A percentile compares a stretch with the other conserved stretches of the same genome.
Evolutionary conservation across 2,797 vertebrate genomes (phyloP).

Genomic region (Valencia hispanica): DNA sequence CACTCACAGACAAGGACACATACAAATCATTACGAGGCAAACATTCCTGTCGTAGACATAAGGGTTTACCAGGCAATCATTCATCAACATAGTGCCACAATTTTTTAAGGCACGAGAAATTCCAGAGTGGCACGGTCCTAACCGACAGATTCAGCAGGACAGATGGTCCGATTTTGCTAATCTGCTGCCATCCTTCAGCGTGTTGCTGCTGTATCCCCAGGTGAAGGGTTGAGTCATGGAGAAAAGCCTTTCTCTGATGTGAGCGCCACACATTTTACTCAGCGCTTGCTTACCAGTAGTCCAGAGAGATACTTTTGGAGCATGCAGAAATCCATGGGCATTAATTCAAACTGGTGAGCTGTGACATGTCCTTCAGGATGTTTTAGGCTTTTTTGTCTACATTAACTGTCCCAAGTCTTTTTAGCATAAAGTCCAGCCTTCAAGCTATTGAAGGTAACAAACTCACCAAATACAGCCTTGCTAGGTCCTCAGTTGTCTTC

Average conservation of each 20-base stretch:
- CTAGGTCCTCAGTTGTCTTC: background rate
- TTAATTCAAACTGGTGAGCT: background rate
- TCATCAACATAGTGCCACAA: conserved; percentile 9
- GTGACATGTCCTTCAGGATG: background rate
- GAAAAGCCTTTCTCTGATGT: conserved; percentile 13
- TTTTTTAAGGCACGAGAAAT: conserved; percentile 12
- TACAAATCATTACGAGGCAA: conserved; percentile 11
- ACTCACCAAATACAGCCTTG: background rate
- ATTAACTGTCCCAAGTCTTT: background rate
- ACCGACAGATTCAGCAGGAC: conserved; percentile 26
- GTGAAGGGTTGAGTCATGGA: conserved; percentile 30
- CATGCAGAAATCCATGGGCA: background rate
- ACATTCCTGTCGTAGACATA: conserved; percentile 19
- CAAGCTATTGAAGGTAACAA: background rate
- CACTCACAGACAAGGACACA: conserved; percentile 7
- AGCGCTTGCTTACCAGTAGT: background rate
- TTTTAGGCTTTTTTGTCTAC: background rate
- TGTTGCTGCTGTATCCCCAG: conserved; percentile 24
- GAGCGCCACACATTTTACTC: background rate
- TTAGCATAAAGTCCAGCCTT: background rate
- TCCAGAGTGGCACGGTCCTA: background rate
- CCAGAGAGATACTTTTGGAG: background rate
- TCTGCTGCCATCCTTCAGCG: conserved; percentile 26
- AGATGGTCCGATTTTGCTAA: conserved; percentile 37
- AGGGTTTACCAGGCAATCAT: conserved; percentile 21